Evolutionary conservation across 2,888 invertebrate species (phyloP).

Genomic region (Diaprepes abbreviatus): DNA sequence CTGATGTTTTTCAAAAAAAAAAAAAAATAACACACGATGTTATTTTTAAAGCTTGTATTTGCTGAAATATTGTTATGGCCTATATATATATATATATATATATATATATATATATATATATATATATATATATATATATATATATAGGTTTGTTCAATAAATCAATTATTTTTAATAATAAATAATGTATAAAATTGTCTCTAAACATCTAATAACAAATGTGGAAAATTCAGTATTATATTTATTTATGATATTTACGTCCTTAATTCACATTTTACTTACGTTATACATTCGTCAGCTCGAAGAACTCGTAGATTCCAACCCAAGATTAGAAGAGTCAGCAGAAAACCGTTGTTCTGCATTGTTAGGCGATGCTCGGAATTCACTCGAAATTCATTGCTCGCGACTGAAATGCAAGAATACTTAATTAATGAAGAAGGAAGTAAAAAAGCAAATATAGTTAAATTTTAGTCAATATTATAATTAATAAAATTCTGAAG

Average conservation of each 20-base stretch:
- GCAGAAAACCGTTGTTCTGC: constrained; percentile 41
- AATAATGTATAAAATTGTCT: too few species aligned
- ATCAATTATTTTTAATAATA: background rate
- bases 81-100: background rate
- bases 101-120: constrained; percentile 15
- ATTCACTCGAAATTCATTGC: constrained; percentile 44
- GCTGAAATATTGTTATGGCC: too few species aligned
- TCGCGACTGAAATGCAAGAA: constrained; percentile 39
- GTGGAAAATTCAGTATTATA: too few species aligned
- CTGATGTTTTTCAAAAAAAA: too few species aligned
- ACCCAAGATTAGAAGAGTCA: constrained; percentile 34
- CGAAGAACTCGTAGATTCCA: constrained; percentile 19
- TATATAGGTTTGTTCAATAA: background rate
- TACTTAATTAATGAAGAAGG: background rate
- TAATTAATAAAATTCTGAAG: too few species aligned
- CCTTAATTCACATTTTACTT: constrained; percentile 29
- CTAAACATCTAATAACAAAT: too few species aligned
- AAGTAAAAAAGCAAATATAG: too few species aligned
- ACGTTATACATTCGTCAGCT: constrained; percentile 45
- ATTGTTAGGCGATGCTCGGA: constrained; percentile 33
- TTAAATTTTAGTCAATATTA: too few species aligned
- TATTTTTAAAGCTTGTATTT: too few species aligned
- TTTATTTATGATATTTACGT: too few species aligned
- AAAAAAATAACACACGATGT: too few species aligned
- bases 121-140: constrained; percentile 2